Evolutionary conservation across 2,888 invertebrate genomes (phyloP).

Genomic region (Orgyia antiqua): DNA sequence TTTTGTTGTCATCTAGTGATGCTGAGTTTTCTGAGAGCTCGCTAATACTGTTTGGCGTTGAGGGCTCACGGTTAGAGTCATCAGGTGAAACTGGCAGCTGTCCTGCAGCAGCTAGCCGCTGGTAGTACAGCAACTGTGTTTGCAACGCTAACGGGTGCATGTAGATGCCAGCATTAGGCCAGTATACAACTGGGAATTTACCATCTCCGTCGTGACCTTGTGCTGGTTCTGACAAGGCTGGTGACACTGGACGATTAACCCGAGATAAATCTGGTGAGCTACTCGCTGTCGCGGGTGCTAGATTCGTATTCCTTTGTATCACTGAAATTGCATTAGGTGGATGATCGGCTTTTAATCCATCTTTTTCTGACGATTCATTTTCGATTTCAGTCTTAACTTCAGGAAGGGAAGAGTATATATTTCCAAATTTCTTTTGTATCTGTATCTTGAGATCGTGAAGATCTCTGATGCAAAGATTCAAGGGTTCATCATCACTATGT

Average conservation of each 20-base stretch:
- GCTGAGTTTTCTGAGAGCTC: conserved; percentile 52
- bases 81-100: conserved; percentile 58
- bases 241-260: conserved; percentile 42
- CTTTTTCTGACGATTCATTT: conserved; percentile 67
- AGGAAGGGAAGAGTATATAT: conserved; percentile 76
- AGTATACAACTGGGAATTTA: conserved; percentile 74
- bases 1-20: conserved; percentile 55
- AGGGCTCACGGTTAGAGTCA: conserved; percentile 40
- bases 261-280: conserved; percentile 64
- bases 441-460: conserved; percentile 83
- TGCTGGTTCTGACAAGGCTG: conserved; percentile 60
- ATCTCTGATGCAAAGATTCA: conserved; percentile 90
- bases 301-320: conserved; percentile 64
- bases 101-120: conserved; percentile 81
- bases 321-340: conserved; percentile 65
- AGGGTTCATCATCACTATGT: conserved; percentile 81
- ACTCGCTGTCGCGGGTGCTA: conserved; percentile 53
- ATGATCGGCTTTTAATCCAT: conserved; percentile 62
- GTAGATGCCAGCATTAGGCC: conserved; percentile 84
- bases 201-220: conserved; percentile 53
- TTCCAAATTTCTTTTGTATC: conserved; percentile 79
- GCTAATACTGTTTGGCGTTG: conserved; percentile 50
- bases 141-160: conserved; percentile 86
- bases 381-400: conserved; percentile 80
- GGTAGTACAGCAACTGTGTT: conserved; percentile 85